Evolutionary conservation across 1,140 invertebrate genomes (phyloP), one percentile per base, ranked within the genome.

Genomic region (Stegodyphus mimosarum): DNA sequence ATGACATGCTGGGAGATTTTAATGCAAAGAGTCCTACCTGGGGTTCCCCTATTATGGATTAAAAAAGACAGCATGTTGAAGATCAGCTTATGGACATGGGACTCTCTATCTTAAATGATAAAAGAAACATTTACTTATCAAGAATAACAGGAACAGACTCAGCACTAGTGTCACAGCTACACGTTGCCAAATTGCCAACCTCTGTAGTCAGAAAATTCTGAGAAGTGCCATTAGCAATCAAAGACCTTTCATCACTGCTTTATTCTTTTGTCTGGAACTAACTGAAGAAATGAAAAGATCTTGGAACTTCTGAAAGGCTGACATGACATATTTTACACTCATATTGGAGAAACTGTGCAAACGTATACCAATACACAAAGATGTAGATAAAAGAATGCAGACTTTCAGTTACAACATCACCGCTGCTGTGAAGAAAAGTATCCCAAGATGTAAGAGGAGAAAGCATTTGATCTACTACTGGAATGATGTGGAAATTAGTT

Each of bases 21-120:
- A 69, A 78, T 78, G 33, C 60, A 33, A n/a, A n/a, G n/a, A n/a
- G n/a, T n/a, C n/a, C n/a, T n/a, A 78, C 6, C 10, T 78, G 75
- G 63, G 50, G 63, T 9, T n/a, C 15, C 52, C n/a, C 49, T 0
- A 51, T 50, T 17, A n/a, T 69, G 4, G 63, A 78, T 78, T 15
- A 17, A 6, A 67, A 78, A 63, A 63, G 75, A 11, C 7, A 33
- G 51, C 75, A 67, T 1, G 33, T 78, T 50, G 49, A 78, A 67
- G 75, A 78, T 52, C 60, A 67, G 6, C 60, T 52, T 5, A 51
- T 66, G 33, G 11, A 67, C 75, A 13, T 67, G n/a, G 50, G 67
- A n/a, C 11, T 77, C 13, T 66, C 75, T 6, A 51, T 67, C 6
- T 13, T 77, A 7, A 77, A 77, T 63, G 67, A 49, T 6, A 51